Conservation (phyloP, 2,888 invertebrate species). For the Cremastobaeus sp. region DNA sequence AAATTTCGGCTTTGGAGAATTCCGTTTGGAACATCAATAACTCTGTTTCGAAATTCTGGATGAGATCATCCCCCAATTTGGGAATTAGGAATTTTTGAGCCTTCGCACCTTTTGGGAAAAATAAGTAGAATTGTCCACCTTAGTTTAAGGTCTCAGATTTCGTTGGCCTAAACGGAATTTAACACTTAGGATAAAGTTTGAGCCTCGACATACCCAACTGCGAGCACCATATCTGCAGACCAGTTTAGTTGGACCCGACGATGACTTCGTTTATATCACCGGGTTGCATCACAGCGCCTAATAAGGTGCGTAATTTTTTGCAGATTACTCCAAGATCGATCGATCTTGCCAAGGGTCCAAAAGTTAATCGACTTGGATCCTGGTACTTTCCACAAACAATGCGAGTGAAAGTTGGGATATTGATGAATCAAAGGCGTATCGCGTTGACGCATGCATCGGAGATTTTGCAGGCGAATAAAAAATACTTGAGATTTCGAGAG, state of each 20-base stretch:
- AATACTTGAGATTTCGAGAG: conserved; percentile 53
- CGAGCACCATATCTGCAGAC: neutral
- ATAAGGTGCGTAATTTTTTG: conserved; percentile 41
- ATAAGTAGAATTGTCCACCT: too few relatives aligned
- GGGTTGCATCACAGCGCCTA: conserved; percentile 30
- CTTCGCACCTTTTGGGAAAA: too few relatives aligned
- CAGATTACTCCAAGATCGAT: conserved; percentile 10
- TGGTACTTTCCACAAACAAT: conserved; percentile 39
- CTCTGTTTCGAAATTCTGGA: too few relatives aligned
- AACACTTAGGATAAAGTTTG: too few relatives aligned
- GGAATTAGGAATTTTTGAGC: too few relatives aligned
- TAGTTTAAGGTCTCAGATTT: too few relatives aligned
- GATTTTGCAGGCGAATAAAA: conserved; percentile 28
- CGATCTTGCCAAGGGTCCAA: conserved; percentile 24
- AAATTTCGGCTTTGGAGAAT: too few relatives aligned
- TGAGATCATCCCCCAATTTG: too few relatives aligned
- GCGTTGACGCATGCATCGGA: conserved; percentile 22
- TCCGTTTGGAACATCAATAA: too few relatives aligned
- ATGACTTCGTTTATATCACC: conserved; percentile 20
- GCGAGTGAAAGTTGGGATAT: conserved; percentile 48
- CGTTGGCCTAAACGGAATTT: too few relatives aligned
- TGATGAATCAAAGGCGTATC: conserved; percentile 44
- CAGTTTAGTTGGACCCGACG: too few relatives aligned
- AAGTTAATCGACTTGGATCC: conserved; percentile 42
- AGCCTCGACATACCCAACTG: too few relatives aligned